Evolutionary conservation across 2,888 invertebrate genomes (phyloP), one percentile per base, ranked within the genome.

Genomic region (Harpalus rufipes): DNA sequence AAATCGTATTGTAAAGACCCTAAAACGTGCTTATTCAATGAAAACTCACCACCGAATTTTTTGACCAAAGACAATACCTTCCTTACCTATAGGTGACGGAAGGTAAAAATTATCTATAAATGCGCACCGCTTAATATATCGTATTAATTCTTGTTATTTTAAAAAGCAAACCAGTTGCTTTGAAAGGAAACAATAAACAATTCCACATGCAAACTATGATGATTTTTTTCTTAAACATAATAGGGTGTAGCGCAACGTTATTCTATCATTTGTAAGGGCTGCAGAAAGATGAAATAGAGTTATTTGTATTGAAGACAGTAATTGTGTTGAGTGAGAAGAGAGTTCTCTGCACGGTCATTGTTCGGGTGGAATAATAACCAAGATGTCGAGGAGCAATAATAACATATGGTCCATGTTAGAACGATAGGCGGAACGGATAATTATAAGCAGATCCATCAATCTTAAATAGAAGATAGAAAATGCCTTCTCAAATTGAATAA

Each of bases 231-330:
- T 18, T 3, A 18, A 21, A 51, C 44, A 76, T 76, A 76, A 76
- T 76, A 76, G 76, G 51, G 76, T 25, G 76, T 10, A 8, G 6
- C 12, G 44, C 44, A 12, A 14, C n/a, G 68, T 16, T 16, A 51
- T 44, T 76, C 18, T 51, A n/a, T 32, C 5, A 32, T 32, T 44
- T 63, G 32, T 32, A 74, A 44, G 72, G 72, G 72, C 14, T 61
- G 80, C 56, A 61, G 80, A 61, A 80, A 39, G n/a, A 63, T 25
- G 61, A 84, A 78, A 84, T 84, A 84, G 78, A 84, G 84, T 76
- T 84, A 84, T 84, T 84, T 84, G 84, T 84, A 84, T 84, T 84
- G 78, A 61, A 84, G 61, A 84, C 76, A 63, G 78, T 84, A 84
- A 84, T 84, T 84, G 84, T 78, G 63, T 3, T 63, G 84, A 63